Evolutionary conservation across 2,797 vertebrate genomes (phyloP).

Genomic region (Hydrocynus forskahlii): DNA sequence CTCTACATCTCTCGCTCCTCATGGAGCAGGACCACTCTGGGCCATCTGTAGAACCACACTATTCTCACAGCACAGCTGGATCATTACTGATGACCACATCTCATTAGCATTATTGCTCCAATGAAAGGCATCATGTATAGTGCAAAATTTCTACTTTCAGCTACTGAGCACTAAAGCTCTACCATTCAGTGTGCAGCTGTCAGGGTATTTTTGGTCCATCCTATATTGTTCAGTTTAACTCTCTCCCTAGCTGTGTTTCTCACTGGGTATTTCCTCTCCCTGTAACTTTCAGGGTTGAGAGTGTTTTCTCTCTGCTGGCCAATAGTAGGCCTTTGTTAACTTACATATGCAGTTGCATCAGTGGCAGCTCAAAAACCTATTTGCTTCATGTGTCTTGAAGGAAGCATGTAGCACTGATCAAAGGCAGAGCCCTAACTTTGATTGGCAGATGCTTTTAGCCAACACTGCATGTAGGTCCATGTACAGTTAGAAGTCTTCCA

Average conservation of each 20-base stretch:
- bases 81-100: neutral
- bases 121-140: neutral
- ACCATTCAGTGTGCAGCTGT: neutral
- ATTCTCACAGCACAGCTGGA: neutral
- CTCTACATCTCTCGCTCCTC: neutral
- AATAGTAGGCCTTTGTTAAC: neutral
- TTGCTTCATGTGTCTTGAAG: too few relatives aligned
- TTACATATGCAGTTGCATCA: too few relatives aligned
- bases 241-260: neutral
- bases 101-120: neutral
- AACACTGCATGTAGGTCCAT: too few relatives aligned
- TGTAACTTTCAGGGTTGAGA: neutral
- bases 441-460: too few relatives aligned
- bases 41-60: neutral
- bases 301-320: neutral
- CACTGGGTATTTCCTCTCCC: neutral
- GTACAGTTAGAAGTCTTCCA: too few relatives aligned
- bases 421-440: too few relatives aligned
- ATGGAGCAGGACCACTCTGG: neutral
- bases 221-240: neutral
- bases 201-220: neutral
- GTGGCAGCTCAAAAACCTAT: too few relatives aligned
- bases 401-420: too few relatives aligned
- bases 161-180: neutral
- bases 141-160: neutral